These are phyloP conservation scores for Halictus quadricinctus DNA, from an alignment of 2,888 invertebrate genomes.

Conservation along the genomic window DNA sequence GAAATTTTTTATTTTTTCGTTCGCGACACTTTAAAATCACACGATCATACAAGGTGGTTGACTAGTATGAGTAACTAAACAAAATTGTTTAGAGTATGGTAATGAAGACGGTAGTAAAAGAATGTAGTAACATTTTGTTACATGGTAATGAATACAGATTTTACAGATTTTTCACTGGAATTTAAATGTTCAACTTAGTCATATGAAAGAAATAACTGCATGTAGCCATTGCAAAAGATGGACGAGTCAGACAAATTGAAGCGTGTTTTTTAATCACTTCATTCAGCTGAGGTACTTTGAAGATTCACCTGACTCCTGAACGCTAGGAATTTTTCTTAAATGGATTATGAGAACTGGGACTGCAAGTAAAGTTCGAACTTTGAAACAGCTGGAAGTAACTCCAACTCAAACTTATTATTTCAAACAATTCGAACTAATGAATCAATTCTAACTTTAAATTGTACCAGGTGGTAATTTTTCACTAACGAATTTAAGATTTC, in stretches of 20 bases:
- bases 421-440: slow-evolving; percentile 5
- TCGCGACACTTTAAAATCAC: too few relatives aligned
- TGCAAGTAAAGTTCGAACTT: background rate
- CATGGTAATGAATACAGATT: background rate
- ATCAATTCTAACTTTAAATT: slow-evolving; percentile 1
- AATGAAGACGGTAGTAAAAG: too few relatives aligned
- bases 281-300: background rate
- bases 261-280: background rate
- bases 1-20: background rate
- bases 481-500: background rate
- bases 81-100: too few relatives aligned
- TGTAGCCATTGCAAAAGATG: background rate
- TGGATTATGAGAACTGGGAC: slow-evolving; percentile 1
- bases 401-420: background rate
- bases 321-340: slow-evolving; percentile 1
- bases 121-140: background rate
- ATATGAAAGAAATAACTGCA: background rate
- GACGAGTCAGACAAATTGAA: background rate
- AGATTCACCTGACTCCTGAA: background rate
- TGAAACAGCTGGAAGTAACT: background rate
- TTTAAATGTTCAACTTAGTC: background rate
- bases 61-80: background rate
- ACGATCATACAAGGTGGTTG: background rate
- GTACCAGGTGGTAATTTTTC: slow-evolving; percentile 1
- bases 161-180: background rate